These are phyloP conservation scores for Candidula unifasciata DNA, from an alignment of 2,888 invertebrate species.

Conservation along the genomic window DNA sequence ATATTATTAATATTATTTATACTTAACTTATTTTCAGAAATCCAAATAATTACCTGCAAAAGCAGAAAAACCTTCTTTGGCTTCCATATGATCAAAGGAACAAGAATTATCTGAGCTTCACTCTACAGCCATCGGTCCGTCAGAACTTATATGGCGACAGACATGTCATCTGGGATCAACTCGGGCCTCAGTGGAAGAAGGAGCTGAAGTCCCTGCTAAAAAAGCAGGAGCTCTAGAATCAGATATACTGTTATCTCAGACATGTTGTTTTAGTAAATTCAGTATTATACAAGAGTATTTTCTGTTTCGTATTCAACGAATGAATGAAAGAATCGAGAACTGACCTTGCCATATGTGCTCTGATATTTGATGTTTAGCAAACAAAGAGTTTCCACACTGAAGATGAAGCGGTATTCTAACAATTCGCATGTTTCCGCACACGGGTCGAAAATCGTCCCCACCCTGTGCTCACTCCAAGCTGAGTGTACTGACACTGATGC, in stretches of 20 bases:
- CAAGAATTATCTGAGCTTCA: conserved; percentile 17
- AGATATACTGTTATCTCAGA: background rate
- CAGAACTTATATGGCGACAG: conserved; percentile 16
- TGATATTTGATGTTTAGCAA: too few species aligned
- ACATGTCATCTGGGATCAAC: conserved; percentile 17
- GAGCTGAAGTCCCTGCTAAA: background rate
- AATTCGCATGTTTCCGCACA: too few species aligned
- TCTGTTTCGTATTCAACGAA: too few species aligned
- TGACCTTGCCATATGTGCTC: too few species aligned
- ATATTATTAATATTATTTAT: too few species aligned
- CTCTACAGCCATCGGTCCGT: conserved; percentile 15
- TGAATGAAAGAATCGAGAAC: too few species aligned
- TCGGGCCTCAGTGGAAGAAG: conserved; percentile 6
- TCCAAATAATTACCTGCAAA: background rate
- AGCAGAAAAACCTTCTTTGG: background rate
- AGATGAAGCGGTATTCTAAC: too few species aligned
- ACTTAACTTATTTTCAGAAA: background rate
- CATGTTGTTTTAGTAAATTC: background rate
- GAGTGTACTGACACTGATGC: too few species aligned
- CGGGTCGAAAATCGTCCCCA: too few species aligned
- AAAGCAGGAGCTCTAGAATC: background rate
- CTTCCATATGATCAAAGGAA: background rate
- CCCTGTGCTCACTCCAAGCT: too few species aligned
- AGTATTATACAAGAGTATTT: too few species aligned
- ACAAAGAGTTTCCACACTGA: too few species aligned